Conservation (phyloP, 2,797 vertebrate species). For the Siniperca scherzeri region DNA sequence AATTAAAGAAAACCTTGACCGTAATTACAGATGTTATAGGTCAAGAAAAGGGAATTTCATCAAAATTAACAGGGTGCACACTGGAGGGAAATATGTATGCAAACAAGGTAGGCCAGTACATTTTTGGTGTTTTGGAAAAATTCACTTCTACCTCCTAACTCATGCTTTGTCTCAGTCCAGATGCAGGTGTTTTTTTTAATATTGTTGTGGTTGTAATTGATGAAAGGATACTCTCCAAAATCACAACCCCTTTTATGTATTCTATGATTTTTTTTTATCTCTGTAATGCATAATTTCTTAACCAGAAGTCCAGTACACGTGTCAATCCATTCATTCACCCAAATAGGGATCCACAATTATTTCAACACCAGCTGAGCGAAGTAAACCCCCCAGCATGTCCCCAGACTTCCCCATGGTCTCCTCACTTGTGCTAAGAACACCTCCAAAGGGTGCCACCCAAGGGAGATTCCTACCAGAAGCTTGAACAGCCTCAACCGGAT, state of each 20-base stretch:
- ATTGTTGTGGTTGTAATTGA: not conserved
- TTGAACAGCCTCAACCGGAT: not conserved
- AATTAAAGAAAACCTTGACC: not conserved
- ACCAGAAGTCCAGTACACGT: not conserved
- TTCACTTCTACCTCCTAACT: not conserved
- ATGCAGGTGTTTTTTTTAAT: not conserved
- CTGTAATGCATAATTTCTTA: not conserved
- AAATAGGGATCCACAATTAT: not conserved
- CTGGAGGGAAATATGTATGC: not conserved
- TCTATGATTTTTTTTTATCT: not conserved
- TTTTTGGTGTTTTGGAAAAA: not conserved
- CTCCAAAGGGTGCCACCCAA: not conserved
- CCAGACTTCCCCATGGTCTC: conserved; percentile 5
- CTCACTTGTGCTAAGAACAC: conserved; percentile 14
- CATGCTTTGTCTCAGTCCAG: too few relatives aligned
- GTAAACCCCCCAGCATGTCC: not conserved
- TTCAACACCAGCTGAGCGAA: conserved; percentile 1
- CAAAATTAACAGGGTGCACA: not conserved
- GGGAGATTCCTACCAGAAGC: conserved; percentile 9
- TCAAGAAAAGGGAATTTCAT: not conserved
- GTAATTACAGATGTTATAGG: not conserved
- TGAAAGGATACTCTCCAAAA: not conserved
- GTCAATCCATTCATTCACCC: not conserved
- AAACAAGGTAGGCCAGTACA: not conserved
- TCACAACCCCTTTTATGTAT: not conserved